Evolutionary conservation across 2,888 invertebrate genomes (phyloP).

Genomic region (Ashinkailepas kermadecensis): DNA sequence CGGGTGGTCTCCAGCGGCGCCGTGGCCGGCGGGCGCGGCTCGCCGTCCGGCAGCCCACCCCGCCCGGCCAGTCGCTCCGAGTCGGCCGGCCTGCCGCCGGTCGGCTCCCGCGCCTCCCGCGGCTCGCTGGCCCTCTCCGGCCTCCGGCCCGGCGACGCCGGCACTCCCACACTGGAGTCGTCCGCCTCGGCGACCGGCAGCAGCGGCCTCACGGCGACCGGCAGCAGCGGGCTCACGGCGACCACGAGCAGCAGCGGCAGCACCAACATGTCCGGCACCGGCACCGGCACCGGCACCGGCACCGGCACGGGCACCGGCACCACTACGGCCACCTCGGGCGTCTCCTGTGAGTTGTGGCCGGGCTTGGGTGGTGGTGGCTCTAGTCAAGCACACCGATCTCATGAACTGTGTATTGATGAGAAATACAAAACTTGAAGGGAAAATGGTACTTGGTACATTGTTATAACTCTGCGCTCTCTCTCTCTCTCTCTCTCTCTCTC

Average conservation of each 20-base stretch:
- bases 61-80: neutral
- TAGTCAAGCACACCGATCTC: too few species aligned
- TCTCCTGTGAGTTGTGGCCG: neutral
- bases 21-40: neutral
- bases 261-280: neutral
- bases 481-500: too few species aligned
- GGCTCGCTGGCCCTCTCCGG: neutral
- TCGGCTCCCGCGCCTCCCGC: neutral
- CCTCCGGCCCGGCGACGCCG: too few species aligned
- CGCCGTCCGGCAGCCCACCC: neutral
- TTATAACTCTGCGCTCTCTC: too few species aligned
- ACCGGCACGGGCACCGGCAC: neutral
- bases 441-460: too few species aligned
- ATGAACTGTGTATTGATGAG: too few species aligned
- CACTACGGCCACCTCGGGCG: neutral
- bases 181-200: neutral
- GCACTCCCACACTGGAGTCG: neutral
- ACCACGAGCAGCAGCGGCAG: too few species aligned
- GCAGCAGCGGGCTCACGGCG: neutral
- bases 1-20: neutral
- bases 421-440: too few species aligned
- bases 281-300: neutral
- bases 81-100: neutral
- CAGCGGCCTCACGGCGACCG: too few species aligned
- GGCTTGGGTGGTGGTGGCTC: too few species aligned